Percentiles rank a stretch among this genome's conserved stretches.
phyloP scores from a whole-genome alignment of 2,797 vertebrate genomes.

The Sebastes taczanowskii region DNA sequence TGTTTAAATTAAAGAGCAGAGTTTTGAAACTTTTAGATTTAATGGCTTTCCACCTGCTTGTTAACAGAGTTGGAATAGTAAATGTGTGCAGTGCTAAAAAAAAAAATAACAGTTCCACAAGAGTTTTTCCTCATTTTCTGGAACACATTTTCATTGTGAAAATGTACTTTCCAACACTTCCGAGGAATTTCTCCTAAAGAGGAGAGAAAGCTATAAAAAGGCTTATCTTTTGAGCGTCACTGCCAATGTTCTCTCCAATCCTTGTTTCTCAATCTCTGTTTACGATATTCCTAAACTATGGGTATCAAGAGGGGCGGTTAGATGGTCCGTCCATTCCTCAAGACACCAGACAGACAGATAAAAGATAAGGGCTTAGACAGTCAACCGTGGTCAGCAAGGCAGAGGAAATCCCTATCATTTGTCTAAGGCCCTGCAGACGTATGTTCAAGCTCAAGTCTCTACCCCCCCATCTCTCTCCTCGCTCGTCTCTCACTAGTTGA shows the following conservation, averaged over 20 bases:
- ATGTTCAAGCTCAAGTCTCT: conserved; percentile 80
- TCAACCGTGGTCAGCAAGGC: conserved; percentile 66
- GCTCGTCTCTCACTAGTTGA: conserved; percentile 49
- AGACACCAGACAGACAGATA: conserved; percentile 54
- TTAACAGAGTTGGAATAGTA: conserved; percentile 30
- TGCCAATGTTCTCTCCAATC: conserved; percentile 1
- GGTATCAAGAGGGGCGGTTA: not conserved
- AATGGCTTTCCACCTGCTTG: conserved; percentile 32
- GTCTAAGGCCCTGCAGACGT: conserved; percentile 71
- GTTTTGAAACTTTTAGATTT: not conserved
- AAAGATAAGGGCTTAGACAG: conserved; percentile 70
- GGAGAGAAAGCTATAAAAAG: conserved; percentile 1
- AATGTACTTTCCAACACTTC: conserved; percentile 10
- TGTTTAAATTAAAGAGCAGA: conserved; percentile 1
- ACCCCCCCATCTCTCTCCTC: conserved; percentile 27
- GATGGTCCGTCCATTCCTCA: conserved; percentile 18
- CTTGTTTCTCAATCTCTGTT: conserved; percentile 19
- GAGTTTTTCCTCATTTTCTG: conserved; percentile 9
- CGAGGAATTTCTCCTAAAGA: not conserved
- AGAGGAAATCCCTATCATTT: conserved; percentile 80
- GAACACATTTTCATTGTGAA: conserved; percentile 17
- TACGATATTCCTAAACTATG: conserved; percentile 33
- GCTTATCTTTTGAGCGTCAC: not conserved
- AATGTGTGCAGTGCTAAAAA: not conserved
- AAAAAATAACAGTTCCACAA: not conserved